A percentile compares a stretch with the other conserved stretches of the same genome.
These are phyloP conservation scores for Acyrthosiphon pisum DNA, from an alignment of 1,140 invertebrate genomes.

Conservation along the genomic window DNA sequence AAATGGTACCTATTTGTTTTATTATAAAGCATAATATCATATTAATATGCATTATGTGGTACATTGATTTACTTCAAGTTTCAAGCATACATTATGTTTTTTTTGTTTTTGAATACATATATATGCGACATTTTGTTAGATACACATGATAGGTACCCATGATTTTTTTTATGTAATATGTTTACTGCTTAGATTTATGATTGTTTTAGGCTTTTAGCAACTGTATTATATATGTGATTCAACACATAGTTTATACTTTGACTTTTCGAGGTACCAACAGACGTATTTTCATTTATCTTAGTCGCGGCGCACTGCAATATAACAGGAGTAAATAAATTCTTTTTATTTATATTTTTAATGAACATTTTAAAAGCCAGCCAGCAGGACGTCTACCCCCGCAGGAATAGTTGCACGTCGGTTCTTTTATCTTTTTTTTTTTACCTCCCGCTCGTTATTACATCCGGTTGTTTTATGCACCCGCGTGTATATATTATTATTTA, in stretches of 20 bases:
- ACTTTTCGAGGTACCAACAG: not conserved
- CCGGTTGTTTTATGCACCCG: slow-evolving; percentile 43
- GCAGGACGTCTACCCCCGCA: slow-evolving; percentile 33
- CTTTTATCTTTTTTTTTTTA: slow-evolving; percentile 55
- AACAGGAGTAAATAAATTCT: not conserved
- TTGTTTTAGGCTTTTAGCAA: not conserved
- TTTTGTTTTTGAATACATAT: not conserved
- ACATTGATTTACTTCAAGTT: not conserved
- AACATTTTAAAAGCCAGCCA: slow-evolving; percentile 42
- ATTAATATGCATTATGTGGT: not conserved
- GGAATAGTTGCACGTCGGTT: not conserved
- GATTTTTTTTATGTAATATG: not conserved
- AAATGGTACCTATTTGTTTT: not conserved
- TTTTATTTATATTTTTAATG: slow-evolving; percentile 55
- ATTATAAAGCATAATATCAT: not conserved
- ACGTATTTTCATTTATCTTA: slow-evolving; percentile 5
- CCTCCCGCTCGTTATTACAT: slow-evolving; percentile 48
- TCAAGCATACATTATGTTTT: not conserved
- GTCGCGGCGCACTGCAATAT: not conserved
- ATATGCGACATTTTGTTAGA: not conserved
- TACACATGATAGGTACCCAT: not conserved
- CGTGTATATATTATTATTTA: not conserved
- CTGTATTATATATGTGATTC: not conserved
- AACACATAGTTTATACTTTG: not conserved
- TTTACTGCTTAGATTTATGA: not conserved